phyloP scores from a whole-genome alignment of 2,888 invertebrate genomes.

The Agrenia bidenticulata region DNA sequence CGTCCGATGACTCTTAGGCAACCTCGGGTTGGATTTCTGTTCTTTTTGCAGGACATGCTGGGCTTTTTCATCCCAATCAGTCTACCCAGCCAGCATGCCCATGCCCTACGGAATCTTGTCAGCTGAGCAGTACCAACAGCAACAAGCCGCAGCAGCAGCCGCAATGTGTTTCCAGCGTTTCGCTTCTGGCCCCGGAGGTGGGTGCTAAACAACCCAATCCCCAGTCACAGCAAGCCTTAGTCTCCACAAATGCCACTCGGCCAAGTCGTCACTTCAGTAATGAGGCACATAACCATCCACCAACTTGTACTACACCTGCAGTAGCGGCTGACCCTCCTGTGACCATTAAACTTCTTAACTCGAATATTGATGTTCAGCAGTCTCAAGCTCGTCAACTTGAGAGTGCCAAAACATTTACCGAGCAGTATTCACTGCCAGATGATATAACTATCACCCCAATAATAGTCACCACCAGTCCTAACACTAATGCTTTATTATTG shows the following conservation, averaged over 20 bases:
- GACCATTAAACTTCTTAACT: constrained; percentile 34
- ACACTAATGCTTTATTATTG: constrained; percentile 28
- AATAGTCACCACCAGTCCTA: constrained; percentile 19
- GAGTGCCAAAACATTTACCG: constrained; percentile 52
- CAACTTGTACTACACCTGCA: constrained; percentile 42
- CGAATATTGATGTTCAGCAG: constrained; percentile 26
- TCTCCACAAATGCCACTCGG: constrained; percentile 46
- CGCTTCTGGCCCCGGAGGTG: constrained; percentile 60
- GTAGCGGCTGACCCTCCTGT: constrained; percentile 42
- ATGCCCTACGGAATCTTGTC: constrained; percentile 51
- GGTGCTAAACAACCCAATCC: constrained; percentile 33
- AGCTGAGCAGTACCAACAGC: constrained; percentile 54
- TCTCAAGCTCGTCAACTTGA: constrained; percentile 42
- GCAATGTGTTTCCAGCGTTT: constrained; percentile 58
- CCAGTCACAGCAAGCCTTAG: constrained; percentile 23
- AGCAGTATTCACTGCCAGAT: constrained; percentile 53
- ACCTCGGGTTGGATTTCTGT: constrained; percentile 47
- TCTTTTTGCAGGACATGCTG: constrained; percentile 52
- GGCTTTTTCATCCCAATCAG: constrained; percentile 53
- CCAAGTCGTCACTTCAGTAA: constrained; percentile 33
- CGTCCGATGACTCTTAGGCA: constrained; percentile 44
- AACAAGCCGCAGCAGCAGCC: constrained; percentile 53
- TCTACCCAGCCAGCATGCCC: constrained; percentile 53
- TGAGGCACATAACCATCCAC: constrained; percentile 29
- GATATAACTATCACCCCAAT: constrained; percentile 53